phyloP scores from a whole-genome alignment of 1,140 invertebrate genomes.

The Brachionus paranguensis region DNA sequence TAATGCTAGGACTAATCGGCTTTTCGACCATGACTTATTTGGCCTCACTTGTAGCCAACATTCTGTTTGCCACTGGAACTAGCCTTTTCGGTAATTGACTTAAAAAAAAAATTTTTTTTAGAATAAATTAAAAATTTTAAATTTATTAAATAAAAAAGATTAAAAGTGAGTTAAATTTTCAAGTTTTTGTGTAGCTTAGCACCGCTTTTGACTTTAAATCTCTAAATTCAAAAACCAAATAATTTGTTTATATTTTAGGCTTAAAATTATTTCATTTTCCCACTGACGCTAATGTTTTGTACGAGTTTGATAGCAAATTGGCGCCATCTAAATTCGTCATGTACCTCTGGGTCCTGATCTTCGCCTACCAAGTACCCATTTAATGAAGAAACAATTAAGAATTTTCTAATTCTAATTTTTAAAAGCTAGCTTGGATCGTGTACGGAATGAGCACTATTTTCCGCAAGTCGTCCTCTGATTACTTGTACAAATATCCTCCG shows the following conservation, averaged over 20 bases:
- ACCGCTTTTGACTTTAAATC: background rate
- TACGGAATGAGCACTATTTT: constrained; percentile 34
- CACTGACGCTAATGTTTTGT: background rate
- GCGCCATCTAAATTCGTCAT: background rate
- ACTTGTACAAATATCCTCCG: constrained; percentile 32
- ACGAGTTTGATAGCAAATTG: background rate
- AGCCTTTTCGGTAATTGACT: background rate
- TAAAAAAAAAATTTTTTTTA: background rate
- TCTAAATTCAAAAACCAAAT: background rate
- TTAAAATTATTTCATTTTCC: background rate
- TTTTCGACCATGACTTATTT: background rate
- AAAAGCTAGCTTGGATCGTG: constrained; percentile 13
- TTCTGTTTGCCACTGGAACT: constrained; percentile 15
- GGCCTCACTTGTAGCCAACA: background rate
- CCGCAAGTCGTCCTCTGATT: constrained; percentile 32
- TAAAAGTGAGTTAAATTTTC: background rate
- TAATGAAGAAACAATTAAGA: background rate
- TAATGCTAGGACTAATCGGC: background rate
- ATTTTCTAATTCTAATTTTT: background rate
- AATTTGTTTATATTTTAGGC: background rate
- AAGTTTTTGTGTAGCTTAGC: background rate
- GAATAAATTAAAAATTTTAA: background rate
- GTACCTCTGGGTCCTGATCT: constrained; percentile 13
- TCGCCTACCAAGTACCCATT: background rate
- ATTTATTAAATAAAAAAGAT: background rate